These are phyloP conservation scores for Arizona elegans DNA, from an alignment of 2,113 vertebrate species.

Conservation along the genomic window DNA sequence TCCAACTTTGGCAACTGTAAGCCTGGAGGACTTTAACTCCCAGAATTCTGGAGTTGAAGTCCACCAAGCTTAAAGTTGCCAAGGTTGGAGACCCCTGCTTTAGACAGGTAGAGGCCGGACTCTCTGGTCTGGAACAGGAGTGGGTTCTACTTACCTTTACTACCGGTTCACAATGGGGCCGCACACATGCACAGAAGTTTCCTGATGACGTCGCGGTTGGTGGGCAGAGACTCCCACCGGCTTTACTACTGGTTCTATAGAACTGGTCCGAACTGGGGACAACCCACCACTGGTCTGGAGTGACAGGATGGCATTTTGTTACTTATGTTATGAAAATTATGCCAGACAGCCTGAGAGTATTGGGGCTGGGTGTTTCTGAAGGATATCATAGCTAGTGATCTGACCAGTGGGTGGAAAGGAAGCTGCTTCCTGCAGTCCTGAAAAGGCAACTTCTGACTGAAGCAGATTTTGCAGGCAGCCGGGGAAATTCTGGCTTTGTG, in stretches of 20 bases:
- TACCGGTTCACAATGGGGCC: too few relatives aligned
- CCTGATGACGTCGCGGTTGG: too few relatives aligned
- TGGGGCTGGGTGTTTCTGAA: not conserved
- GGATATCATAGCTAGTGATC: not conserved
- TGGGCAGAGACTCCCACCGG: too few relatives aligned
- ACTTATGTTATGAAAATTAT: not conserved
- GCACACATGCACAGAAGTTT: too few relatives aligned
- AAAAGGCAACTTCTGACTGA: not conserved
- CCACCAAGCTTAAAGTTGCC: too few relatives aligned
- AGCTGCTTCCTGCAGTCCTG: not conserved
- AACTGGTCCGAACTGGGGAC: too few relatives aligned
- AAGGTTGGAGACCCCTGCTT: not conserved
- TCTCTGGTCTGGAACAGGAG: too few relatives aligned
- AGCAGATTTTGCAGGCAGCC: not conserved
- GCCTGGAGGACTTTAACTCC: too few relatives aligned
- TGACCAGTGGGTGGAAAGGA: not conserved
- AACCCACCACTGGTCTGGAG: not conserved
- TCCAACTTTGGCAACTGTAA: too few relatives aligned
- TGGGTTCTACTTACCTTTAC: too few relatives aligned
- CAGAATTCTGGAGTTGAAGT: too few relatives aligned
- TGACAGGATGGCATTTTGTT: not conserved
- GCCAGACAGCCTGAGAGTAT: not conserved
- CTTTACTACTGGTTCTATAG: too few relatives aligned
- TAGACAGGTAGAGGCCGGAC: not conserved
- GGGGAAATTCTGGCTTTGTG: constrained; percentile 16